Base-by-base conservation (phyloP, 2,888 invertebrate genomes). In the Dorcus parallelipipedus region DNA sequence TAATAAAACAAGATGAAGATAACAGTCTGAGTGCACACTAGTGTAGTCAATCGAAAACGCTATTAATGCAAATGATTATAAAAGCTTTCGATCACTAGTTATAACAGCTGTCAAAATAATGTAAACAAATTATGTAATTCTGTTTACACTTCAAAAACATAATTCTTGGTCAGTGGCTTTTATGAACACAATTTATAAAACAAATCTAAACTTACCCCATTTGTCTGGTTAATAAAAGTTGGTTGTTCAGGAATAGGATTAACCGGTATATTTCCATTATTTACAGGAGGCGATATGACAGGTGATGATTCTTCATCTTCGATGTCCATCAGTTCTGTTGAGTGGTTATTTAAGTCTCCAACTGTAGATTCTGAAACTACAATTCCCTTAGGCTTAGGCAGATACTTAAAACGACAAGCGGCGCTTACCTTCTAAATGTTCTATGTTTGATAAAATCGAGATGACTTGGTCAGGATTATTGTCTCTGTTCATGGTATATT, bases 401-500 rank as follows among this genome's bases (percentile, higher is more conserved):
- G n/a, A 47, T 40, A 20, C 7, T 38, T 49, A 40, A 10, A 55
- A 7, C 26, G 3, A 6, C 6, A 7, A 33, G 26, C 26, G 6
- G 6, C 49, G 61, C 52, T 65, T 65, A 76, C 74, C 74, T 65
- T 76, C 73, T 56, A 69, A 65, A 60, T 70, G 69, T 62, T 76
- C 74, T 39, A 67, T 57, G 62, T 68, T 72, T 6, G 74, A 70
- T 60, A 75, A 65, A 63, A 77, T 73, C 59, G 78, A 72, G 70
- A 87, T 83, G 62, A 88, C 84, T 81, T 89, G 88, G 79, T 93
- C 92, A 39, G 91, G 90, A 81, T 91, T 91, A 69, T 76, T 75
- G 71, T 90, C 87, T 68, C 87, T 86, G 42, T 87, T 87, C 84
- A 91, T 89, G 70, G 88, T 87, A 78, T 88, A 93, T 80, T 93